Conservation (phyloP, 2,888 invertebrate genomes). For the Troides helena region DNA sequence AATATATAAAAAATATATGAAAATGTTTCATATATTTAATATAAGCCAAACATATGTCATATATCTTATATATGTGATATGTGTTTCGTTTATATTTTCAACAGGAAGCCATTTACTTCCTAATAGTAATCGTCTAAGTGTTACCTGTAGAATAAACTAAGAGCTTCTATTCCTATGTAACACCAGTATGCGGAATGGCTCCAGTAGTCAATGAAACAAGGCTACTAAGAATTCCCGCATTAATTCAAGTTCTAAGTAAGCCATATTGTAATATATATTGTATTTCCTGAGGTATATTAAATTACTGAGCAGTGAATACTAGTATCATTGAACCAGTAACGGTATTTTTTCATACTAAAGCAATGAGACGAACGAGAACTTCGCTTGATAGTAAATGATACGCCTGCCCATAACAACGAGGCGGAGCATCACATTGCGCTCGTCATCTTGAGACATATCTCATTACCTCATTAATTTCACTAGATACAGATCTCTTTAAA, state of each 20-base stretch:
- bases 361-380: too few species aligned
- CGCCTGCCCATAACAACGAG: too few species aligned
- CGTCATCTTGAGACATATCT: too few species aligned
- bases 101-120: background rate
- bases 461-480: too few species aligned
- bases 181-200: background rate
- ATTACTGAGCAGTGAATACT: constrained; percentile 10
- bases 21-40: too few species aligned
- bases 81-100: too few species aligned
- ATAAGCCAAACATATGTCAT: too few species aligned
- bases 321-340: background rate
- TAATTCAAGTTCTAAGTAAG: constrained; percentile 8
- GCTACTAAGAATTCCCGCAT: constrained; percentile 9
- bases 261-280: constrained; percentile 6
- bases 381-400: too few species aligned
- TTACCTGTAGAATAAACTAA: background rate
- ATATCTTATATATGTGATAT: too few species aligned
- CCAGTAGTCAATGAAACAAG: background rate
- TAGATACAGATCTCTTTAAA: too few species aligned
- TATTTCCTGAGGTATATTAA: constrained; percentile 21
- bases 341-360: background rate
- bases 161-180: background rate
- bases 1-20: too few species aligned
- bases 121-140: background rate
- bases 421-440: too few species aligned